These are phyloP conservation scores for Aricia artaxerxes DNA, from an alignment of 2,888 invertebrate genomes.

Conservation along the genomic window DNA sequence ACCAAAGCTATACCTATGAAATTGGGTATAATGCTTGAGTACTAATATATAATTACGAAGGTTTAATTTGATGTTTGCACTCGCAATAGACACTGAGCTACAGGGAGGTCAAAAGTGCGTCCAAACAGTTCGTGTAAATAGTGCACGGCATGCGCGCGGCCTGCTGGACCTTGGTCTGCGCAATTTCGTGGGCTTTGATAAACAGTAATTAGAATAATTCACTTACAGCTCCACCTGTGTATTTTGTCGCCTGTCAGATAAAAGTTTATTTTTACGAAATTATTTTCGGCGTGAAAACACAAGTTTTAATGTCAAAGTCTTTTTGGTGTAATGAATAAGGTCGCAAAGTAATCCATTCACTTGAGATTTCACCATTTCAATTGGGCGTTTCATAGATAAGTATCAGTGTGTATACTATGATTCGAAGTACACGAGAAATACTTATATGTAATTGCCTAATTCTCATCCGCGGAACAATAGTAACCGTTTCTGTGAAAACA, in stretches of 20 bases:
- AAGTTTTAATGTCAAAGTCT: not conserved
- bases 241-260: not conserved
- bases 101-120: too few species aligned
- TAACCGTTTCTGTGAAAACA: slow-evolving; percentile 44
- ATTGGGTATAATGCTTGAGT: too few species aligned
- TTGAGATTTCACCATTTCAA: slow-evolving; percentile 6
- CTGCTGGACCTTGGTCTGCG: too few species aligned
- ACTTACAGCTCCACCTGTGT: not conserved
- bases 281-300: not conserved
- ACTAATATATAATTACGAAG: too few species aligned
- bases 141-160: too few species aligned
- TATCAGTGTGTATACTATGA: not conserved
- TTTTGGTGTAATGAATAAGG: not conserved
- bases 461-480: slow-evolving; percentile 46
- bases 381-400: slow-evolving; percentile 14
- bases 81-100: too few species aligned
- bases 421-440: not conserved
- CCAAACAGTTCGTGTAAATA: too few species aligned
- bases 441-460: slow-evolving; percentile 40
- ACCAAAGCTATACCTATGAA: too few species aligned
- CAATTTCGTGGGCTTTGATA: too few species aligned
- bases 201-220: not conserved
- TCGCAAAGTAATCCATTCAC: not conserved
- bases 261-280: not conserved
- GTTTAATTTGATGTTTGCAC: too few species aligned